Base-by-base conservation (phyloP, 2,113 vertebrate genomes). In the Mirounga angustirostris region DNA sequence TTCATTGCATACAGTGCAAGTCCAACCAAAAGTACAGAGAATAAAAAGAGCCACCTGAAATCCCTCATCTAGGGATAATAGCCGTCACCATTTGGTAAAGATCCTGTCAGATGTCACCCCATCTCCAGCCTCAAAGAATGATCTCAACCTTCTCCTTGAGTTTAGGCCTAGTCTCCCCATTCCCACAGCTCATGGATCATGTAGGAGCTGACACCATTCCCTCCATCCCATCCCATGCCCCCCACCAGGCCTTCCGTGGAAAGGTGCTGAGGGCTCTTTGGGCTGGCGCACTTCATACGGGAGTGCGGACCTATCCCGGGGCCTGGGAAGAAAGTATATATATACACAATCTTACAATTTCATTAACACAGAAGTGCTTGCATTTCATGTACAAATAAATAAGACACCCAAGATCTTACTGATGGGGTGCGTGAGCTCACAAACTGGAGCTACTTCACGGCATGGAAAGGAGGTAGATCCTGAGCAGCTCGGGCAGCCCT, bases 401-500 rank as follows among this genome's bases (percentile, higher is more conserved):
- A 67, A 33, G 65, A 54, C 7, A 43, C 21, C n/a, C 12, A 40
- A 0, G 26, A 14, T 85, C 59, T 67, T 50, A 85, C 73, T 28
- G 30, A 28, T 10, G n/a, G 79, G 73, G 22, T 12, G 4, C 16
- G 4, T 15, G 24, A 52, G 40, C 30, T 30, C 58, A 58, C 18
- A 19, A 19, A 56, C 46, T 28, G 28, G 58, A 36, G 15, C 1
- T 30, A 10, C 30, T 6, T 52, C n/a, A 11, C 11, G 4, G n/a
- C 8, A 1, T 5, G 33, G 11, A n/a, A 40, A 43, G 22, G 81
- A 19, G 50, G 19, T 40, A 0, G 16, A 33, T 1, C 8, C 10
- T 2, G 1, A 30, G 36, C 6, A 28, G 67, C 40, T 12, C 5
- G 0, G 0, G n/a, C 43, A 28, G 24, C 30, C 24, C 30, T 76